phyloP scores from a whole-genome alignment of 1,140 invertebrate species.

The Drosophila kikkawai region DNA sequence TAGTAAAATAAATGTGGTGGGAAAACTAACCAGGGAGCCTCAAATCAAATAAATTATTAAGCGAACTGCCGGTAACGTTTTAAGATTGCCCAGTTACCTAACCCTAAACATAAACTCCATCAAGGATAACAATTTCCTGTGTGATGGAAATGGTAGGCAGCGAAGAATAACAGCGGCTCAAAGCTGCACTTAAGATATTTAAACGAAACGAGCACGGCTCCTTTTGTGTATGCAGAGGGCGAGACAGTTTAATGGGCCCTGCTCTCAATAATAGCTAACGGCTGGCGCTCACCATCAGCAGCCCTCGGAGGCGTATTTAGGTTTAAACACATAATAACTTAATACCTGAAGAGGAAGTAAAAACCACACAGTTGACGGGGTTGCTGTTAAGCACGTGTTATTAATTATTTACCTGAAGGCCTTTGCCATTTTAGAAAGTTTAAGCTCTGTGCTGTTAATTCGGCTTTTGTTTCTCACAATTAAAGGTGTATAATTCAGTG shows the following conservation, averaged over 20 bases:
- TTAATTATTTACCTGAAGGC: conserved; percentile 74
- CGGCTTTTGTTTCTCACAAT: conserved; percentile 7
- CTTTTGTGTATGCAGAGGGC: conserved; percentile 14
- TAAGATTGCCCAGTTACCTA: conserved; percentile 26
- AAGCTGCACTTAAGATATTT: conserved; percentile 70
- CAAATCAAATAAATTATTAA: conserved; percentile 60
- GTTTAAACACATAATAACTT: conserved; percentile 77
- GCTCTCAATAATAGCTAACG: conserved; percentile 23
- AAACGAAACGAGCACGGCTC: conserved; percentile 35
- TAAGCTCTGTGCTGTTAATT: conserved; percentile 30
- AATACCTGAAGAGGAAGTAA: conserved; percentile 38
- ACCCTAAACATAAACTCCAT: conserved; percentile 57
- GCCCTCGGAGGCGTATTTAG: conserved; percentile 36
- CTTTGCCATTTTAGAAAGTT: conserved; percentile 72
- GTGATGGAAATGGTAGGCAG: conserved; percentile 28
- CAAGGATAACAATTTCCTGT: conserved; percentile 73
- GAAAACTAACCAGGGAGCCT: background rate
- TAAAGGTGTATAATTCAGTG: conserved; percentile 62
- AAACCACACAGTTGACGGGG: conserved; percentile 7
- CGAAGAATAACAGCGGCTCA: conserved; percentile 50
- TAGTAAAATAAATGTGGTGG: background rate
- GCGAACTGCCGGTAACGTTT: conserved; percentile 25
- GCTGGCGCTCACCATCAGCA: conserved; percentile 20
- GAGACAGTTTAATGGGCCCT: conserved; percentile 21
- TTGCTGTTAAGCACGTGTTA: conserved; percentile 6